Evolutionary conservation across 1,140 invertebrate species (phyloP).

Genomic region (Meloidogyne exigua): DNA sequence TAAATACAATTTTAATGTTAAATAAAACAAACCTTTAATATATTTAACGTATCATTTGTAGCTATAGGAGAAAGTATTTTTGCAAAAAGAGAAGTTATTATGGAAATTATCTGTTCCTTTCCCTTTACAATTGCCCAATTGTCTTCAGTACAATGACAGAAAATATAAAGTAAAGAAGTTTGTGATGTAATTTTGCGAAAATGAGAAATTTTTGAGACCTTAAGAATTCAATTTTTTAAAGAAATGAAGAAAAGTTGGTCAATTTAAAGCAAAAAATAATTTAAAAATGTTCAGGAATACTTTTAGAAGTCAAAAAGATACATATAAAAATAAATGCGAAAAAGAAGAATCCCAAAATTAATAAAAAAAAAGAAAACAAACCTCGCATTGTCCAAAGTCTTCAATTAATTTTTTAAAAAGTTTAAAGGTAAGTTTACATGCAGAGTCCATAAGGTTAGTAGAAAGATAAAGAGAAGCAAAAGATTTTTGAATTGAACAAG

Average conservation of each 20-base stretch:
- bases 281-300: background rate
- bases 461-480: slow-evolving; percentile 50
- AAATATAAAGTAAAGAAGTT: slow-evolving; percentile 33
- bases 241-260: slow-evolving; percentile 16
- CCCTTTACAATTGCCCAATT: slow-evolving; percentile 36
- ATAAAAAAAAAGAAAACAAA: slow-evolving; percentile 22
- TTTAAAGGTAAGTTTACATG: slow-evolving; percentile 35
- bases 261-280: slow-evolving; percentile 2
- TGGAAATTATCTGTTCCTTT: slow-evolving; percentile 35
- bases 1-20: slow-evolving; percentile 6
- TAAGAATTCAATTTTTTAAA: background rate
- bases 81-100: slow-evolving; percentile 38
- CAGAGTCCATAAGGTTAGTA: slow-evolving; percentile 32
- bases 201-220: slow-evolving; percentile 30
- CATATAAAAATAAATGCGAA: no score
- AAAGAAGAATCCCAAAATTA: background rate
- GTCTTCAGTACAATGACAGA: slow-evolving; percentile 20
- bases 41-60: slow-evolving; percentile 11
- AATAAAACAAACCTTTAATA: slow-evolving; percentile 24
- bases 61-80: slow-evolving; percentile 38
- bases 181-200: slow-evolving; percentile 17
- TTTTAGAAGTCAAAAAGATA: no score
- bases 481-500: slow-evolving; percentile 24
- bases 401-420: slow-evolving; percentile 29
- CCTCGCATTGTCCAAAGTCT: slow-evolving; percentile 26